phyloP scores from a whole-genome alignment of 1,140 invertebrate species.

The Drosophila orena region DNA sequence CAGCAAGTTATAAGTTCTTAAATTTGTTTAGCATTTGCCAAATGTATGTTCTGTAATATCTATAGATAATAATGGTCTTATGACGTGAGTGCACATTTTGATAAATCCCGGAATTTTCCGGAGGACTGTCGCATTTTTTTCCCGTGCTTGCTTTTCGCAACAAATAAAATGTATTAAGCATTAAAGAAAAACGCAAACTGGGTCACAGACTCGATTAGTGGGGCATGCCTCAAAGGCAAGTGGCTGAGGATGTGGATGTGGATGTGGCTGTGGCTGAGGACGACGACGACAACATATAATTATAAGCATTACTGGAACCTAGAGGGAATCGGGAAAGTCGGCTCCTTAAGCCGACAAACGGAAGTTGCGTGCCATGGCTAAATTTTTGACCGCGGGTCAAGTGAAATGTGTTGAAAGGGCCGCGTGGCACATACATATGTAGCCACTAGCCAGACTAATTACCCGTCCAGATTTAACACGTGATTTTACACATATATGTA shows the following conservation, averaged over 20 bases:
- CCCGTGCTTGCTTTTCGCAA: conserved; percentile 20
- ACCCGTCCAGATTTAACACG: conserved; percentile 53
- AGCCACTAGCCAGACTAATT: conserved; percentile 58
- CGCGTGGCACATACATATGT: conserved; percentile 7
- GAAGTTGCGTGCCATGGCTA: conserved; percentile 75
- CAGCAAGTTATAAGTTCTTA: not conserved
- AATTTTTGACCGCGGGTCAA: conserved; percentile 64
- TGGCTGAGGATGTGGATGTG: conserved; percentile 19
- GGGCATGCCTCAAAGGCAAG: conserved; percentile 12
- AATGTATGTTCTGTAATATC: too few relatives aligned
- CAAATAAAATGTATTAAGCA: conserved; percentile 75
- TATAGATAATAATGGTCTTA: too few relatives aligned
- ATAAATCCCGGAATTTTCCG: not conserved
- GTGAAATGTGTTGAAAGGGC: conserved; percentile 65
- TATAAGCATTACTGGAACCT: conserved; percentile 64
- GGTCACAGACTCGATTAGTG: conserved; percentile 71
- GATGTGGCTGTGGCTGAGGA: conserved; percentile 16
- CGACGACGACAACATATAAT: conserved; percentile 56
- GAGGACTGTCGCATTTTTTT: not conserved
- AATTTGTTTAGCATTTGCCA: too few relatives aligned
- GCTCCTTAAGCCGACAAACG: conserved; percentile 30
- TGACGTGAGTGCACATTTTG: too few relatives aligned
- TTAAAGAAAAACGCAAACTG: conserved; percentile 74
- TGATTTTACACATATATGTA: conserved; percentile 31
- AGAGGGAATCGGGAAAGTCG: conserved; percentile 12